These are phyloP conservation scores for Sepiola atlantica DNA, from an alignment of 2,888 invertebrate genomes.

Conservation along the genomic window DNA sequence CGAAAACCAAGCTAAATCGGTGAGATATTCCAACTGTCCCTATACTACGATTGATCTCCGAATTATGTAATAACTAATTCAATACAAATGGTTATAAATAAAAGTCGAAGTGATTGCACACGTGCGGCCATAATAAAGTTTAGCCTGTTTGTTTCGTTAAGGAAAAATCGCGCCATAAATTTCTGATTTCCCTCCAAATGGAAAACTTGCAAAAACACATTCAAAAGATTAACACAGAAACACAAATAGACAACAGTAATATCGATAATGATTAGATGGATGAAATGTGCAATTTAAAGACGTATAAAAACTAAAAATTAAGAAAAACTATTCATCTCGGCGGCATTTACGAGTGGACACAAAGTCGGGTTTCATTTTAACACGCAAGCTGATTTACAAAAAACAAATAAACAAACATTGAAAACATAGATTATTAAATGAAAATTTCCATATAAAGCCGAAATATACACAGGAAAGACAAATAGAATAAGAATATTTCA, in stretches of 20 bases:
- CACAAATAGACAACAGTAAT: neutral
- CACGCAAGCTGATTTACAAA: neutral
- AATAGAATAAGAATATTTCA: no score
- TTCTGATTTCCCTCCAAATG: neutral
- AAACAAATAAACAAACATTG: neutral
- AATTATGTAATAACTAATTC: no score
- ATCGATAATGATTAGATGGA: neutral
- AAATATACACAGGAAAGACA: neutral
- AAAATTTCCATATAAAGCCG: neutral
- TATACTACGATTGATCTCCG: no score
- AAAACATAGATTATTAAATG: neutral
- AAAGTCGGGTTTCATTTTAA: neutral
- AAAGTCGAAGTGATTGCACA: neutral
- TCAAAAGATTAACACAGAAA: neutral
- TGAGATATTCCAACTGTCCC: no score
- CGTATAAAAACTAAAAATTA: neutral
- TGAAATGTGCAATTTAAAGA: neutral
- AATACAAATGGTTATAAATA: neutral
- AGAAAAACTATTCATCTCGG: neutral
- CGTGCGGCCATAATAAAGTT: slow-evolving; percentile 1
- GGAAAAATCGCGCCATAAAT: neutral
- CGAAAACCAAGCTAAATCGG: no score
- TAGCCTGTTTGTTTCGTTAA: neutral
- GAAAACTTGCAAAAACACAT: neutral
- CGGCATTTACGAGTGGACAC: neutral